A percentile compares a stretch with the other conserved stretches of the same genome.
These are phyloP conservation scores for Armadillidium nasatum DNA, from an alignment of 1,140 invertebrate genomes.

Conservation along the genomic window DNA sequence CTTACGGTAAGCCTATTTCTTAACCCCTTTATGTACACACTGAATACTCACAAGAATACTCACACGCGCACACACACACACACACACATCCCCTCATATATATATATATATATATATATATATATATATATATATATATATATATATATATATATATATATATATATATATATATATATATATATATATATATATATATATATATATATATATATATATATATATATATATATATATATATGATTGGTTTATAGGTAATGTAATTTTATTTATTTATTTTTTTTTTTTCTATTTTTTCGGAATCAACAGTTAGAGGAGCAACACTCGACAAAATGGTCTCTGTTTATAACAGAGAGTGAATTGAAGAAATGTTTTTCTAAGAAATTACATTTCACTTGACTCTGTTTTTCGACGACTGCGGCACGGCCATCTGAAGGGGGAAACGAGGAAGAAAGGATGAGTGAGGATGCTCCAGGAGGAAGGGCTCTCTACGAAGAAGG, in stretches of 20 bases:
- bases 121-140: no score
- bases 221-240: not conserved
- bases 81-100: no score
- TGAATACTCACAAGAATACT: no score
- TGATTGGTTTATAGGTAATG: not conserved
- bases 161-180: no score
- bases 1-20: no score
- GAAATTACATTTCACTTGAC: constrained; percentile 4
- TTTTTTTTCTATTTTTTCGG: no score
- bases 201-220: not conserved
- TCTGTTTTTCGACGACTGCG: not conserved
- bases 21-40: no score
- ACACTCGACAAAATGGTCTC: not conserved
- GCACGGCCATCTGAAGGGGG: not conserved
- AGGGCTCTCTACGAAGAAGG: no score
- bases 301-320: constrained; percentile 1
- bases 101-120: no score
- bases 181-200: not conserved
- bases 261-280: not conserved
- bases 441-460: not conserved
- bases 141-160: no score
- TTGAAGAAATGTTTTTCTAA: not conserved
- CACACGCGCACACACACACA: no score
- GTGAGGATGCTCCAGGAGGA: no score
- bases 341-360: not conserved